A percentile compares a stretch with the other conserved stretches of the same genome.
phyloP scores from a whole-genome alignment of 2,888 invertebrate genomes.

The Acanthopleura granulata region DNA sequence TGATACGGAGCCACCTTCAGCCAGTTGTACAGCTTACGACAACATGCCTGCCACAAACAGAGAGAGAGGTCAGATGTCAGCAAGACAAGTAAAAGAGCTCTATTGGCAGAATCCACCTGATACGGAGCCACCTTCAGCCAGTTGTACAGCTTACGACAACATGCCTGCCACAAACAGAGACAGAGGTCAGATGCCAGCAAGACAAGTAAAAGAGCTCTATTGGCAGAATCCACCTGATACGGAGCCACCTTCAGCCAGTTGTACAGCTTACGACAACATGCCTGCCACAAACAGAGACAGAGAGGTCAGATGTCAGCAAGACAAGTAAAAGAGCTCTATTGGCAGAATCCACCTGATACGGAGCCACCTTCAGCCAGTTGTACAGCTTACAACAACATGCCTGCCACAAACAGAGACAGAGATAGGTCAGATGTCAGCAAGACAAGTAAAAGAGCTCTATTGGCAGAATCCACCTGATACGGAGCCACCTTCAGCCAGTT shows the following conservation, averaged over 20 bases:
- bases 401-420: too few relatives aligned
- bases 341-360: constrained; percentile 83
- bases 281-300: too few relatives aligned
- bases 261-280: constrained; percentile 87
- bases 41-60: constrained; percentile 75
- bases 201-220: too few relatives aligned
- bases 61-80: constrained; percentile 24
- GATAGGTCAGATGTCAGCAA: too few relatives aligned
- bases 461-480: constrained; percentile 80
- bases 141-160: constrained; percentile 87
- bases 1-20: constrained; percentile 89
- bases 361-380: constrained; percentile 92
- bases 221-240: constrained; percentile 81
- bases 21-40: constrained; percentile 90
- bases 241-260: constrained; percentile 94
- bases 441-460: too few relatives aligned
- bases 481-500: constrained; percentile 94
- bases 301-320: too few relatives aligned
- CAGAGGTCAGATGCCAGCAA: too few relatives aligned
- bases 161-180: too few relatives aligned
- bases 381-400: constrained; percentile 88
- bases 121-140: constrained; percentile 94
- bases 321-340: too few relatives aligned
- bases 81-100: too few relatives aligned
- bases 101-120: constrained; percentile 79